Evolutionary conservation across 2,797 vertebrate genomes (phyloP).

Genomic region (Hypotaenidia okinawae): DNA sequence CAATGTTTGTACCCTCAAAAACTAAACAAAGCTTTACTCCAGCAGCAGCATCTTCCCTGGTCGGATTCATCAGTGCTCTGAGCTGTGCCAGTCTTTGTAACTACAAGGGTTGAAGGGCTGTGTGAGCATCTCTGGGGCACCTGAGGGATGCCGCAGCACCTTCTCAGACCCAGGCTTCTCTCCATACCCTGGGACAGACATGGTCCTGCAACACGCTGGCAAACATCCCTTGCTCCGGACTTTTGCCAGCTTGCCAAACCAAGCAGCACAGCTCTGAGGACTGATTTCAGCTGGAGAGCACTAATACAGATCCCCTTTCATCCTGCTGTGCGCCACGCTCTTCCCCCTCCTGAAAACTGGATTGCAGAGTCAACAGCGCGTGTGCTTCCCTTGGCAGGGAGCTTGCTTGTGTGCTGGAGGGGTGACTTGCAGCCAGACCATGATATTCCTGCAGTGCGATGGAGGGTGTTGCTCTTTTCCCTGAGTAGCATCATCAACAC

Average conservation of each 20-base stretch:
- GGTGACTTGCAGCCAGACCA: fast-evolving
- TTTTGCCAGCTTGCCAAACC: not conserved
- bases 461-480: not conserved
- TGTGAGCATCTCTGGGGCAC: not conserved
- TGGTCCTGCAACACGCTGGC: not conserved
- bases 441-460: fast-evolving
- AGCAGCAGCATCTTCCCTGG: not conserved
- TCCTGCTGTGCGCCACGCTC: not conserved
- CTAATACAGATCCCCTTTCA: not conserved
- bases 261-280: fast-evolving
- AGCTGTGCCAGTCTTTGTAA: not conserved
- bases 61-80: not conserved
- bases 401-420: not conserved
- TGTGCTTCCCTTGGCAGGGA: not conserved
- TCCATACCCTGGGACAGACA: not conserved
- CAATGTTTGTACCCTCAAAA: not conserved
- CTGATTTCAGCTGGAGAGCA: not conserved
- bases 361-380: not conserved
- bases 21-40: not conserved
- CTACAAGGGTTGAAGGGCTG: not conserved
- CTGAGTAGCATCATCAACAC: not conserved
- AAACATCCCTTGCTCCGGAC: not conserved
- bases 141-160: not conserved
- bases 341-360: not conserved
- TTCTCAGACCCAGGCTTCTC: not conserved